Conservation (phyloP, 2,888 invertebrate genomes). For the Pheosia tremula region DNA sequence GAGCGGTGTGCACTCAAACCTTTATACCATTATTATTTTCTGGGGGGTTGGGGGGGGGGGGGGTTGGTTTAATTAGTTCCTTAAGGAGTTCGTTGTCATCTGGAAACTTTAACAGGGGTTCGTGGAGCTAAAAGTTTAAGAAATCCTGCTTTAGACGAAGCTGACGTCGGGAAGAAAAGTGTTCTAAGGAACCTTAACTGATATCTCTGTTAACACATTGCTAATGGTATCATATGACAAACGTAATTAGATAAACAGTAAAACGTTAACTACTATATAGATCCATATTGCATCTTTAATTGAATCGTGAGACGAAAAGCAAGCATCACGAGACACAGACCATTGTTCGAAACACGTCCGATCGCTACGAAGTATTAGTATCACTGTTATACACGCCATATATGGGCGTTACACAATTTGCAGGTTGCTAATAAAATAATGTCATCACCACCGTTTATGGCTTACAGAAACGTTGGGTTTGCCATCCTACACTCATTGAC, state of each 20-base stretch:
- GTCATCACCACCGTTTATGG: slow-evolving; percentile 2
- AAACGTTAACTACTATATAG: slow-evolving; percentile 13
- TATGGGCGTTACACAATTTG: slow-evolving; percentile 10
- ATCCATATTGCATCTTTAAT: slow-evolving; percentile 12
- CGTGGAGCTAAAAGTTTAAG: too few relatives aligned
- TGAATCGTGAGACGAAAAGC: slow-evolving; percentile 5
- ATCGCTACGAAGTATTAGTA: neutral
- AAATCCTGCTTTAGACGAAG: too few relatives aligned
- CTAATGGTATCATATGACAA: too few relatives aligned
- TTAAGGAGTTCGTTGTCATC: too few relatives aligned
- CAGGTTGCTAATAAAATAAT: slow-evolving; percentile 3
- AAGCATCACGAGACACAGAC: neutral
- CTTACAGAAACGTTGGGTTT: neutral
- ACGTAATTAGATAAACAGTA: slow-evolving; percentile 42
- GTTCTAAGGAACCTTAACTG: slow-evolving; percentile 19
- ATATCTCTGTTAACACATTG: slow-evolving; percentile 33
- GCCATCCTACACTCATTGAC: slow-evolving; percentile 29
- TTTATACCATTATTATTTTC: too few relatives aligned
- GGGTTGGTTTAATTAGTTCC: too few relatives aligned
- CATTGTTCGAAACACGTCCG: neutral
- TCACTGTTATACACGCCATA: neutral
- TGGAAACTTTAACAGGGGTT: too few relatives aligned
- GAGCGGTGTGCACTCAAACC: too few relatives aligned
- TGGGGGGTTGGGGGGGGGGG: too few relatives aligned
- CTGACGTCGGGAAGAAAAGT: too few relatives aligned